Evolutionary conservation across 2,797 vertebrate species (phyloP).

Genomic region (Basileuterus tristriatus): DNA sequence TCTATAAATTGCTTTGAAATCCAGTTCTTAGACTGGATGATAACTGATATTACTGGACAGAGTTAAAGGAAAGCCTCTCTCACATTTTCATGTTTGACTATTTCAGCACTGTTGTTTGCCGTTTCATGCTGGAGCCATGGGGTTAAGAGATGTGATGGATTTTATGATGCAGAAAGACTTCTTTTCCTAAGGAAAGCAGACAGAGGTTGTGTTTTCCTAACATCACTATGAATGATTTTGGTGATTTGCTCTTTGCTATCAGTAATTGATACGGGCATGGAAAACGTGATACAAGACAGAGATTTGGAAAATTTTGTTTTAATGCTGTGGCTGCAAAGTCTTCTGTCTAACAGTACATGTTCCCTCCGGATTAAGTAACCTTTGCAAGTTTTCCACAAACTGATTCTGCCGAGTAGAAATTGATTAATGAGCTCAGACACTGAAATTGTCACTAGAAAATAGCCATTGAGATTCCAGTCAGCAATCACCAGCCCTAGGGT

Average conservation of each 20-base stretch:
- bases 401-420: slow-evolving; percentile 59
- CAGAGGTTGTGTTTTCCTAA: slow-evolving; percentile 33
- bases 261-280: slow-evolving; percentile 79
- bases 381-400: slow-evolving; percentile 71
- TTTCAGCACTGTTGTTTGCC: neutral
- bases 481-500: slow-evolving; percentile 36
- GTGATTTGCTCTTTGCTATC: slow-evolving; percentile 76
- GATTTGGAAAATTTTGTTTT: slow-evolving; percentile 57
- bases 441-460: slow-evolving; percentile 62
- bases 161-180: slow-evolving; percentile 4
- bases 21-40: neutral
- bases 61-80: slow-evolving; percentile 1
- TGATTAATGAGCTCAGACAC: slow-evolving; percentile 69
- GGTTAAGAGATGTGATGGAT: neutral
- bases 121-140: neutral
- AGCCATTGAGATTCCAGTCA: slow-evolving; percentile 52
- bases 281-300: slow-evolving; percentile 80
- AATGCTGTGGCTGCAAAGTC: slow-evolving; percentile 77
- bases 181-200: neutral
- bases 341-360: slow-evolving; percentile 63
- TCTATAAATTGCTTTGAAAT: slow-evolving; percentile 34
- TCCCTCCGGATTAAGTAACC: slow-evolving; percentile 76
- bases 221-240: slow-evolving; percentile 3
- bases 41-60: slow-evolving; percentile 12
- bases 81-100: neutral